phyloP scores from a whole-genome alignment of 1,140 invertebrate genomes.

The Diachasmimorpha longicaudata region DNA sequence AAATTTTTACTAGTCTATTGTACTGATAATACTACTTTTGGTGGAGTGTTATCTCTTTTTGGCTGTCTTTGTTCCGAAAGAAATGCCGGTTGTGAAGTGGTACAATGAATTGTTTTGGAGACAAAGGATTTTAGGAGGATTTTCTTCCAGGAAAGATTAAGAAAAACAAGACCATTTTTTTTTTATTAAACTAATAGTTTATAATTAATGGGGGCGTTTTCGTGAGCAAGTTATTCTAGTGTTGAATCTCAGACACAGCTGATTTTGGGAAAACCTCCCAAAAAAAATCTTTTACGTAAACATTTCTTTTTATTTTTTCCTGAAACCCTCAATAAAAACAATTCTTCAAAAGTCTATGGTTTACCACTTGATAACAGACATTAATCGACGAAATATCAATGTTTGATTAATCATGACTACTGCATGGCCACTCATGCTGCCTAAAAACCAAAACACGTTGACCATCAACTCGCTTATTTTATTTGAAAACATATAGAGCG shows the following conservation, averaged over 20 bases:
- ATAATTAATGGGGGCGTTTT: too few relatives aligned
- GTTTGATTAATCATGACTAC: neutral
- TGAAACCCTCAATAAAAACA: neutral
- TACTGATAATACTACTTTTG: neutral
- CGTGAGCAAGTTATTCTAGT: too few relatives aligned
- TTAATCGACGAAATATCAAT: neutral
- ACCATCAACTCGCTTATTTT: constrained; percentile 26
- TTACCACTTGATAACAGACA: neutral
- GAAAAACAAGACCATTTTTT: too few relatives aligned
- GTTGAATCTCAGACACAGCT: too few relatives aligned
- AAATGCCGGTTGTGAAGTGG: too few relatives aligned
- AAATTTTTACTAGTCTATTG: neutral
- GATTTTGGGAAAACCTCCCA: too few relatives aligned
- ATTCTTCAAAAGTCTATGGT: neutral
- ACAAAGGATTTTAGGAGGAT: too few relatives aligned
- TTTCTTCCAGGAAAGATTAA: too few relatives aligned
- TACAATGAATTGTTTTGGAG: too few relatives aligned
- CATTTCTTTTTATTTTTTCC: too few relatives aligned
- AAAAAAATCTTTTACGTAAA: too few relatives aligned
- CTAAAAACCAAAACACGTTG: neutral
- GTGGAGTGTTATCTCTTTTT: neutral
- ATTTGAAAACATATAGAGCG: constrained; percentile 31
- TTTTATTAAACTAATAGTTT: too few relatives aligned
- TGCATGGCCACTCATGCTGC: constrained; percentile 20
- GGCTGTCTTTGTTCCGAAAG: neutral